Evolutionary conservation across 2,888 invertebrate genomes (phyloP).

Genomic region (Elmis aenea): DNA sequence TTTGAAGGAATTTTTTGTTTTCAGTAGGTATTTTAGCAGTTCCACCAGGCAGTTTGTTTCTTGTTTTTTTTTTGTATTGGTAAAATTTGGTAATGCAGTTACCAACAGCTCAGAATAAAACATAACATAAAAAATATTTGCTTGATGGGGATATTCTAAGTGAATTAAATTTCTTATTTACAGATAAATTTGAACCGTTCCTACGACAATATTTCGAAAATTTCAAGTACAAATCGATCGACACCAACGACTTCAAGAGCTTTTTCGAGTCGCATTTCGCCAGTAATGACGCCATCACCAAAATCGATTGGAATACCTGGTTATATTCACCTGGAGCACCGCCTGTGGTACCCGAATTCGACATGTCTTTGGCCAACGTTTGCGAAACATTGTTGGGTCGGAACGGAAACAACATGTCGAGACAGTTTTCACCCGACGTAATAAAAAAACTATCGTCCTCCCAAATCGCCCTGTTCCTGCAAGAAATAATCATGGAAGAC

Average conservation of each 20-base stretch:
- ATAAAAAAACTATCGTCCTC: conserved; percentile 54
- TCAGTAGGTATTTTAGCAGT: no score
- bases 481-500: conserved; percentile 57
- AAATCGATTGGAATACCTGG: conserved; percentile 84
- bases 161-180: conserved; percentile 30
- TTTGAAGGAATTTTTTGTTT: no score
- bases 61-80: no score
- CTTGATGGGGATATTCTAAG: background rate
- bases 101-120: no score
- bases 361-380: conserved; percentile 60
- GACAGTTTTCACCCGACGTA: conserved; percentile 51
- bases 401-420: conserved; percentile 32
- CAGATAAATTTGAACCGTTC: conserved; percentile 77
- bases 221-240: conserved; percentile 77
- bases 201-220: conserved; percentile 72
- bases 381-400: conserved; percentile 55
- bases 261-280: conserved; percentile 69
- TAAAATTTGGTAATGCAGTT: no score
- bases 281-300: conserved; percentile 51
- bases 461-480: conserved; percentile 66
- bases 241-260: conserved; percentile 73
- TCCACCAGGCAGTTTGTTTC: no score
- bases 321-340: conserved; percentile 83
- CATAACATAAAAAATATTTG: conserved; percentile 3
- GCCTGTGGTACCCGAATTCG: conserved; percentile 74